Conservation (phyloP, 1,140 invertebrate genomes). For the Laupala kohalensis region DNA sequence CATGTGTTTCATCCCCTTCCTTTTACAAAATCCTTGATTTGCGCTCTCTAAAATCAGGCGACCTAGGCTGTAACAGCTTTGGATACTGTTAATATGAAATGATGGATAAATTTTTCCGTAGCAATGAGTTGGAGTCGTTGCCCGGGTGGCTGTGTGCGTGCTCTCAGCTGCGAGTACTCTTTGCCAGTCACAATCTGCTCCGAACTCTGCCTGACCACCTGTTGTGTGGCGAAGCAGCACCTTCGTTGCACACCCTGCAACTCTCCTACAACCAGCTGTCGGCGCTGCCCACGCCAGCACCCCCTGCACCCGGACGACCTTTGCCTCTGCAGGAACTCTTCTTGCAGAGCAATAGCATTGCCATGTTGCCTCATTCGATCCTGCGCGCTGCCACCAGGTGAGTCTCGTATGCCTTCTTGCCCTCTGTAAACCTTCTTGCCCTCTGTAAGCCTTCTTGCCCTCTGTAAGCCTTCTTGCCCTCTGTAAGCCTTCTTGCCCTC, state of each 20-base stretch:
- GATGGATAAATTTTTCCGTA: slow-evolving; percentile 19
- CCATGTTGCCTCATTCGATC: slow-evolving; percentile 56
- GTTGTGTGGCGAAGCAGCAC: slow-evolving; percentile 53
- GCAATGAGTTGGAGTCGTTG: slow-evolving; percentile 55
- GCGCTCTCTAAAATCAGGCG: too few species aligned
- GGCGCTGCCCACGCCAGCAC: slow-evolving; percentile 49
- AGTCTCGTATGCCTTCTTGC: too few species aligned
- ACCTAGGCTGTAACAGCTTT: too few species aligned
- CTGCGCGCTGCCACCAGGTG: slow-evolving; percentile 51
- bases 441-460: too few species aligned
- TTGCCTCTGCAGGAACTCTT: slow-evolving; percentile 54
- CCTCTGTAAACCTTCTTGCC: too few species aligned
- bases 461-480: too few species aligned
- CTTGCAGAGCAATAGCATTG: slow-evolving; percentile 57
- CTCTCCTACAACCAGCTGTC: slow-evolving; percentile 62
- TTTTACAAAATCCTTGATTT: too few species aligned
- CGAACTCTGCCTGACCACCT: slow-evolving; percentile 58
- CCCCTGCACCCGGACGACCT: slow-evolving; percentile 19
- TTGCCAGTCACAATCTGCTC: slow-evolving; percentile 66
- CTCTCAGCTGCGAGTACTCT: slow-evolving; percentile 52
- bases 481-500: too few species aligned
- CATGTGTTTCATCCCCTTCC: too few species aligned
- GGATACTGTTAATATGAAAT: too few species aligned
- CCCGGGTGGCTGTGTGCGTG: slow-evolving; percentile 68
- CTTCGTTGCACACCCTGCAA: slow-evolving; percentile 51